Evolutionary conservation across 2,113 vertebrate genomes (phyloP).

Genomic region (Oxyura jamaicensis): DNA sequence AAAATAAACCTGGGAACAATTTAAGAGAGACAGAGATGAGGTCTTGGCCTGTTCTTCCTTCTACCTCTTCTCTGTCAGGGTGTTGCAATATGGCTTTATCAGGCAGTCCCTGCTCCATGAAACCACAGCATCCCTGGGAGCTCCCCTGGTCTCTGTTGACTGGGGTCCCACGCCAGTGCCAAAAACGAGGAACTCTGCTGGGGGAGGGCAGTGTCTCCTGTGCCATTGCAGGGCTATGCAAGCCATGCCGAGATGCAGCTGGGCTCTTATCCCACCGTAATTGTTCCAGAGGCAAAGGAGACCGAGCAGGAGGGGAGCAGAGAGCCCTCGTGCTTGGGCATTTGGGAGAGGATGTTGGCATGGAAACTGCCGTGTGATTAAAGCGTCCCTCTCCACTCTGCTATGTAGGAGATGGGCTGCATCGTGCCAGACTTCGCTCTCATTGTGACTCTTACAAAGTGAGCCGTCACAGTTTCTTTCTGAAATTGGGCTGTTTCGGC

Average conservation of each 20-base stretch:
- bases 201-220: background rate
- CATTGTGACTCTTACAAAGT: background rate
- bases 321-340: background rate
- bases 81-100: background rate
- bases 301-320: background rate
- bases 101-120: background rate
- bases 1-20: background rate
- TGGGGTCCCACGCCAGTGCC: background rate
- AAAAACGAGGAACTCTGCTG: background rate
- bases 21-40: background rate
- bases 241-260: background rate
- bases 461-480: background rate
- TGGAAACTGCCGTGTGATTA: background rate
- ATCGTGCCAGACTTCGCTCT: background rate
- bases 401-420: background rate
- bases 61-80: fast-evolving
- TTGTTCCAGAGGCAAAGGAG: background rate
- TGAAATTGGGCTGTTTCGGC: background rate
- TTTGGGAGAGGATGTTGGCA: constrained; percentile 21
- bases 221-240: background rate
- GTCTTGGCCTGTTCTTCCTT: background rate
- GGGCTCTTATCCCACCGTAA: background rate
- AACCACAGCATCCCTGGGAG: background rate
- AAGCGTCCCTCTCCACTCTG: background rate
- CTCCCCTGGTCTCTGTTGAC: background rate